Conservation (phyloP, 2,797 vertebrate genomes). For the Margarornis squamiger region DNA sequence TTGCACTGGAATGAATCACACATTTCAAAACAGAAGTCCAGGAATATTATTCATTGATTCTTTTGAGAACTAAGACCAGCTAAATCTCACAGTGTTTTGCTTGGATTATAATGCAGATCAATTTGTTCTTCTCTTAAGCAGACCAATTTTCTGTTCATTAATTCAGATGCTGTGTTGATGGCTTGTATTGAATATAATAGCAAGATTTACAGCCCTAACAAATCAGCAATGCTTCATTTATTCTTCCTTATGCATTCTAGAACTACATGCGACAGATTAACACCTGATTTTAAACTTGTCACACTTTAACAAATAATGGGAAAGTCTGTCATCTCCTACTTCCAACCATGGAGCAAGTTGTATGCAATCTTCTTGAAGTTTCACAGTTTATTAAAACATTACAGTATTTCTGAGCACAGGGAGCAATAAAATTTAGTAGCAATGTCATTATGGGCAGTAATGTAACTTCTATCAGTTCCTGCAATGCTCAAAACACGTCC, state of each 20-base stretch:
- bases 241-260: not conserved
- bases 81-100: constrained; percentile 24
- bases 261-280: not conserved
- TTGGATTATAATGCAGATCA: constrained; percentile 32
- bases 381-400: constrained; percentile 14
- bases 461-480: not conserved
- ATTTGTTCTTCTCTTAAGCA: constrained; percentile 54
- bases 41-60: constrained; percentile 22
- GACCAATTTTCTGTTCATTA: constrained; percentile 58
- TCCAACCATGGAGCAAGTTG: not conserved
- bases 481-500: not conserved
- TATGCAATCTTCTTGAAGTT: not conserved
- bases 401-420: not conserved
- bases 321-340: not conserved
- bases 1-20: constrained; percentile 6
- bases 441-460: not conserved
- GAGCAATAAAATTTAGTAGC: constrained; percentile 13
- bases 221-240: not conserved
- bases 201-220: constrained; percentile 31
- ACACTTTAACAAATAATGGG: not conserved
- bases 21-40: constrained; percentile 24
- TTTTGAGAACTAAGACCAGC: not conserved
- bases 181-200: constrained; percentile 15
- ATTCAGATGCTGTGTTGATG: not conserved
- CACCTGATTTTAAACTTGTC: constrained; percentile 1